A percentile compares a stretch with the other conserved stretches of the same genome.
Conservation (phyloP, 2,113 vertebrate species). For the Stegostoma tigrinum region DNA sequence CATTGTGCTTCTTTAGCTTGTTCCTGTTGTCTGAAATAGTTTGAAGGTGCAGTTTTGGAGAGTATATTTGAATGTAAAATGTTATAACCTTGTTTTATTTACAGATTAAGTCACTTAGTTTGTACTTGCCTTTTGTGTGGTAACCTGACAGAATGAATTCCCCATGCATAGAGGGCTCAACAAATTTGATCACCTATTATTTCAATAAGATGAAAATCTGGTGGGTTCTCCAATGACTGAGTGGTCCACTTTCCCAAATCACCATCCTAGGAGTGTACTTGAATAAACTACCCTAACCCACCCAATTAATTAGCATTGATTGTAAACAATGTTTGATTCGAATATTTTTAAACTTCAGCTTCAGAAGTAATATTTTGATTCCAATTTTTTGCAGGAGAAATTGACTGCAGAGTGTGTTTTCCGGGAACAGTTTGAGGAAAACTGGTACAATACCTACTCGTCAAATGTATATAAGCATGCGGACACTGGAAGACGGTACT, state of each 20-base stretch:
- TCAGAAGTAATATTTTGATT: constrained; percentile 34
- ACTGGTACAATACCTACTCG: constrained; percentile 99
- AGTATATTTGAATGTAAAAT: neutral
- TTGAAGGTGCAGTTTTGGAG: neutral
- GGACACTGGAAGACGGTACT: constrained; percentile 86
- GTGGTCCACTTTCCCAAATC: neutral
- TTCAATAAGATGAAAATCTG: neutral
- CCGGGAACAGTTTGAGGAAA: constrained; percentile 97
- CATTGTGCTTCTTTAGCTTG: neutral
- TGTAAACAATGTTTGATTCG: neutral
- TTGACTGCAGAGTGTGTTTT: constrained; percentile 90
- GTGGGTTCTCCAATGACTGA: neutral
- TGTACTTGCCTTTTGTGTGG: neutral
- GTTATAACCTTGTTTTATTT: neutral
- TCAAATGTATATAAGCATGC: constrained; percentile 95
- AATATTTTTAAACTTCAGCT: neutral
- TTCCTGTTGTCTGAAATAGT: neutral
- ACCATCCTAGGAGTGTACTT: neutral
- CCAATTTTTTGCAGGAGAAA: constrained; percentile 71
- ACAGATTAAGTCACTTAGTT: neutral
- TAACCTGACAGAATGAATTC: neutral
- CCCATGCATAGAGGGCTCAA: neutral
- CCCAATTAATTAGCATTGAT: neutral
- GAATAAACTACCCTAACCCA: neutral
- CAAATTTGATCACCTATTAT: neutral